Base-by-base conservation (phyloP, 1,140 invertebrate species). In the Matsumurasca onukii region DNA sequence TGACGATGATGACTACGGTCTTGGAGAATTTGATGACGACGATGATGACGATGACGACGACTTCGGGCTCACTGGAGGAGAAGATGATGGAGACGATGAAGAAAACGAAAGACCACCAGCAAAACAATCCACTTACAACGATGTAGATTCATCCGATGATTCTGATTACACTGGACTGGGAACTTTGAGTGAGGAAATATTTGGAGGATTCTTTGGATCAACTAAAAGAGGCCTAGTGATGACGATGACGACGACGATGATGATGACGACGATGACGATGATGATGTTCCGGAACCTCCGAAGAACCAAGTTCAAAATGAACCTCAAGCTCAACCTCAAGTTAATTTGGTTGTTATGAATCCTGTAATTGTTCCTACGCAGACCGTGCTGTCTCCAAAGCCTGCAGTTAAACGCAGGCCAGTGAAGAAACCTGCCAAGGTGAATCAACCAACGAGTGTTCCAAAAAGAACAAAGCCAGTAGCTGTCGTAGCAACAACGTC, bases 31-130 rank as follows among this genome's bases (percentile, higher is more conserved):
- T 39, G 76, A 77, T 57, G 74, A 75, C 15, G 77, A 77, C 3
- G 76, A 77, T 48, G 75, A 74, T 45, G 75, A 73, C 49, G 79
- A 81, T 20, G 80, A 82, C 1, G 81, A 81, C 12, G 79, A 80
- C 3, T 79, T 78, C 20, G 79, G 80, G 30, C 69, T 78, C 9
- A 72, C 81, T 17, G 82, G 80, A 1, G 78, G 81, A 9, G 78
- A 77, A 31, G 79, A 79, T 17, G 71, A 82, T 0, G 67, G 82
- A 2, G 82, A 83, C 31, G 78, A 81, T 22, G 79, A 83, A n/a
- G 77, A 81, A 0, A 81, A 79, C 3, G n/a, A n/a, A n/a, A n/a
- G n/a, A n/a, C 72, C 72, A 25, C 70, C 67, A 24, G 78, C 78
- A 0, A 71, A 74, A 0, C 71, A 71, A 27, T 49, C 66, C 25